phyloP scores from a whole-genome alignment of 2,888 invertebrate genomes.

The Lacanobia oleracea region DNA sequence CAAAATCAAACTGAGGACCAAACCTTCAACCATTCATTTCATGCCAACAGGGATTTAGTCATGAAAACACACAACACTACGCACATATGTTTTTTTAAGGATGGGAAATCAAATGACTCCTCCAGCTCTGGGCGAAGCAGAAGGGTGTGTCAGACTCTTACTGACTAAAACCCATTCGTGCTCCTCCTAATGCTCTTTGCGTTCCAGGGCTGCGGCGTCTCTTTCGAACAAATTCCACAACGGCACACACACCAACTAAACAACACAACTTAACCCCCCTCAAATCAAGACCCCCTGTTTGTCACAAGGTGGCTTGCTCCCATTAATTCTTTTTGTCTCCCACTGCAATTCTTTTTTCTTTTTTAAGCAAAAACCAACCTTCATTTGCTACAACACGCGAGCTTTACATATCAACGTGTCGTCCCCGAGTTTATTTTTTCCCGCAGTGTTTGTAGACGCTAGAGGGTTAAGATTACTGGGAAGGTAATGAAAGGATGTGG shows the following conservation, averaged over 20 bases:
- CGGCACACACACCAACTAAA: background rate
- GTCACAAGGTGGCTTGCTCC: conserved; percentile 61
- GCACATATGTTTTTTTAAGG: too few species aligned
- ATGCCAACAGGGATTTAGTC: too few species aligned
- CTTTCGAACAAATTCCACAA: too few species aligned
- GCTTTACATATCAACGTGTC: conserved; percentile 68
- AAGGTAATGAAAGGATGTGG: conserved; percentile 52
- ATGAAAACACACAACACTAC: too few species aligned
- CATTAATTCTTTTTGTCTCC: conserved; percentile 75
- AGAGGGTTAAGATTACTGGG: conserved; percentile 60
- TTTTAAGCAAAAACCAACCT: conserved; percentile 61
- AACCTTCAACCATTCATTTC: too few species aligned
- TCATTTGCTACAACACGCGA: conserved; percentile 67
- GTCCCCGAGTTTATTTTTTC: conserved; percentile 51
- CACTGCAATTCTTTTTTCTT: conserved; percentile 61
- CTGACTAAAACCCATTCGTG: too few species aligned
- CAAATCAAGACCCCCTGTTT: conserved; percentile 68
- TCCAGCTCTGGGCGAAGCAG: too few species aligned
- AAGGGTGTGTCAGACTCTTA: too few species aligned
- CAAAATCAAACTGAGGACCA: too few species aligned
- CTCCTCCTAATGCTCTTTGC: too few species aligned
- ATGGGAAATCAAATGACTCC: too few species aligned
- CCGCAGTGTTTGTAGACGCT: conserved; percentile 52
- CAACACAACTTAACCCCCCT: conserved; percentile 48
- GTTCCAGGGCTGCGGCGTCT: too few species aligned